Evolutionary conservation across 2,888 invertebrate genomes (phyloP).

Genomic region (Brassicogethes aeneus): DNA sequence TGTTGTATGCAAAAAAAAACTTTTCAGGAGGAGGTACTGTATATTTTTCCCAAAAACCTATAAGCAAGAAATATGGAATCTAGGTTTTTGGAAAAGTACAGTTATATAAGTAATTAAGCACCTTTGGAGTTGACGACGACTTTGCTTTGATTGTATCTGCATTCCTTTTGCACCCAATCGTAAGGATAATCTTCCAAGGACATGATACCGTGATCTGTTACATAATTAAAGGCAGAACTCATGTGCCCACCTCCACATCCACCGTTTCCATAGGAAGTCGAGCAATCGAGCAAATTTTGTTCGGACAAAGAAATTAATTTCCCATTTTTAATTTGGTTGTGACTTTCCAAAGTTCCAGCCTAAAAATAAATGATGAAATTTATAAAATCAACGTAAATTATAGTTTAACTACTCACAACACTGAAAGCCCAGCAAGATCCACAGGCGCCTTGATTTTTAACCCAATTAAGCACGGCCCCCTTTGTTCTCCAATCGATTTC

Average conservation of each 20-base stretch:
- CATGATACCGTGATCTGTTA: neutral
- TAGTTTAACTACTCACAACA: neutral
- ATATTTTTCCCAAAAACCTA: too few relatives aligned
- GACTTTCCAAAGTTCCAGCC: neutral
- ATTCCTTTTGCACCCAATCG: neutral
- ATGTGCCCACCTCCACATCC: neutral
- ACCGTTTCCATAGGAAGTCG: neutral
- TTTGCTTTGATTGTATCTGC: neutral
- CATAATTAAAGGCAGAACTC: neutral
- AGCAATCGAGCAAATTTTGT: neutral
- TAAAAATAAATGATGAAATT: too few relatives aligned
- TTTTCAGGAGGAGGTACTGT: too few relatives aligned
- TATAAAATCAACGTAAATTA: too few relatives aligned
- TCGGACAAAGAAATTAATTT: too few relatives aligned
- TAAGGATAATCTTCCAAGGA: neutral
- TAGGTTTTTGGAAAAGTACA: too few relatives aligned
- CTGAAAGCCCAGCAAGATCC: neutral
- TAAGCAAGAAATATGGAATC: too few relatives aligned
- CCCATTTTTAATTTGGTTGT: neutral
- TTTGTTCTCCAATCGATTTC: neutral
- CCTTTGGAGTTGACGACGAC: too few relatives aligned
- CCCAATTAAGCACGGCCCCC: neutral
- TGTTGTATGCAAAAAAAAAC: too few relatives aligned
- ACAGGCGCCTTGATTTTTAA: neutral
- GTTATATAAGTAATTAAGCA: too few relatives aligned